A percentile compares a stretch with the other conserved stretches of the same genome.
phyloP scores from a whole-genome alignment of 1,140 invertebrate species.

The Temnothorax longispinosus region DNA sequence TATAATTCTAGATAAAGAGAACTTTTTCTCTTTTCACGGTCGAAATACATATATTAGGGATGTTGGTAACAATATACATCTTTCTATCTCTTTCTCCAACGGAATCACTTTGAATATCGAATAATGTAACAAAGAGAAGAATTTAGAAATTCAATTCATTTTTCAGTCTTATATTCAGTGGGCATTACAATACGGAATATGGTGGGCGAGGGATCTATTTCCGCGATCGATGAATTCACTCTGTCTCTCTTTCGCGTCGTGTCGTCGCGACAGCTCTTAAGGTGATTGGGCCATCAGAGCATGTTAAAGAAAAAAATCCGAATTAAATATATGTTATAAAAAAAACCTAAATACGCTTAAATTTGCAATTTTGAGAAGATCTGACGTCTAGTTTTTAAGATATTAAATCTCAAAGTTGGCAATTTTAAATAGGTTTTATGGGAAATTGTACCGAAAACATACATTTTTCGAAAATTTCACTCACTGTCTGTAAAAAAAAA shows the following conservation, averaged over 20 bases:
- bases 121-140: not conserved
- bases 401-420: too few relatives aligned
- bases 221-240: not conserved
- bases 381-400: too few relatives aligned
- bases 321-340: too few relatives aligned
- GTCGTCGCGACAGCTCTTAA: not conserved
- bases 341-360: too few relatives aligned
- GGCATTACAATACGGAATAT: not conserved
- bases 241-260: not conserved
- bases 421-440: too few relatives aligned
- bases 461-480: too few relatives aligned
- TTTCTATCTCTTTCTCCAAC: not conserved
- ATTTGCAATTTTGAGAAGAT: too few relatives aligned
- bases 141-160: constrained; percentile 23
- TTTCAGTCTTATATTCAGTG: not conserved
- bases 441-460: too few relatives aligned
- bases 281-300: too few relatives aligned
- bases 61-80: not conserved
- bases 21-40: not conserved
- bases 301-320: too few relatives aligned
- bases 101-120: constrained; percentile 7
- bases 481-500: too few relatives aligned
- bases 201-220: constrained; percentile 26
- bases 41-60: not conserved
- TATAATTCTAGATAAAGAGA: not conserved